Conservation (phyloP, 2,113 vertebrate species). For the Heptranchias perlo region DNA sequence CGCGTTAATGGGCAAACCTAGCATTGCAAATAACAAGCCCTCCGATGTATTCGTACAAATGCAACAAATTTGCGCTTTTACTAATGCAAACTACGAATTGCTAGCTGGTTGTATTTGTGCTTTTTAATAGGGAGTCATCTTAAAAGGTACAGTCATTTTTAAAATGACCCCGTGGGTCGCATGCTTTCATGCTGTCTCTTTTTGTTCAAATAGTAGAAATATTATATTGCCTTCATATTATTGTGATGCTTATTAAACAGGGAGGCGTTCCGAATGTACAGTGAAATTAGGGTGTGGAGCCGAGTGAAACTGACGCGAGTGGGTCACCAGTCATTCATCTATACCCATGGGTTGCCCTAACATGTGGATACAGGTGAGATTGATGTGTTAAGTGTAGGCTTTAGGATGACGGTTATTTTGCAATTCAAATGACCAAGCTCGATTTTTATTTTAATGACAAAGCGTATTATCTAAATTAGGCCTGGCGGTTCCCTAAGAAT, state of each 20-base stretch:
- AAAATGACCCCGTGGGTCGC: background rate
- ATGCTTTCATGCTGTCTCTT: background rate
- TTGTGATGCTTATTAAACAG: no score
- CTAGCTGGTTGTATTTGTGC: background rate
- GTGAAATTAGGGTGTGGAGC: background rate
- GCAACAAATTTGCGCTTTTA: background rate
- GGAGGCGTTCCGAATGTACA: no score
- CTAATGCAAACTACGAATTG: background rate
- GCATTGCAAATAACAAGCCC: background rate
- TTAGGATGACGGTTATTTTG: background rate
- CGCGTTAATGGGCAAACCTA: background rate
- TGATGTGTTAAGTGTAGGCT: background rate
- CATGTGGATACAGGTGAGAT: background rate
- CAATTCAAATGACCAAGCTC: background rate
- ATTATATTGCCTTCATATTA: background rate
- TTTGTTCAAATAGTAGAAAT: background rate
- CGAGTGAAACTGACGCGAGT: background rate
- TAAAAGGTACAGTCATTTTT: background rate
- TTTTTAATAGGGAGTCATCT: background rate
- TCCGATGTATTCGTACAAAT: background rate
- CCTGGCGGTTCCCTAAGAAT: background rate
- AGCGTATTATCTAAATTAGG: background rate
- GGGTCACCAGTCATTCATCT: background rate
- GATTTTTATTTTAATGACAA: background rate
- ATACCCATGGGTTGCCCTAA: background rate